Conservation (phyloP, 1,140 invertebrate species). For the Periplaneta americana region DNA sequence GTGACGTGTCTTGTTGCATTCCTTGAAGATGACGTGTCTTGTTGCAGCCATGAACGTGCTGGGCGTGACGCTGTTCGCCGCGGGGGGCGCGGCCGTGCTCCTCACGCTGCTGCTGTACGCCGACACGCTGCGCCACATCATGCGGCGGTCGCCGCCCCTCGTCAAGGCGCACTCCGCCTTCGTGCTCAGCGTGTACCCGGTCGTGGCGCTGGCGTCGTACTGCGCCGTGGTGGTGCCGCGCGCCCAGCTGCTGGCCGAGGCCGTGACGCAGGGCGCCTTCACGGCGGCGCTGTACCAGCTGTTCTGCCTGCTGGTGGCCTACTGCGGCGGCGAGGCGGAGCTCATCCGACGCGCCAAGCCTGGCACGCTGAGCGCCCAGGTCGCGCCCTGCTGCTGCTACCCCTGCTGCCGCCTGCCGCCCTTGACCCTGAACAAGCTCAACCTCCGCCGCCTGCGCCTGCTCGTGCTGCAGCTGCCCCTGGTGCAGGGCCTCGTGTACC, state of each 20-base stretch:
- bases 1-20: too few species aligned
- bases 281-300: slow-evolving; percentile 56
- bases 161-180: slow-evolving; percentile 47
- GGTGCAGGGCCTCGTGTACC: slow-evolving; percentile 48
- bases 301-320: slow-evolving; percentile 50
- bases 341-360: slow-evolving; percentile 45
- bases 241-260: slow-evolving; percentile 52
- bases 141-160: slow-evolving; percentile 40
- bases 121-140: slow-evolving; percentile 44
- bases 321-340: slow-evolving; percentile 51
- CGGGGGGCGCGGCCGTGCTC: slow-evolving; percentile 42
- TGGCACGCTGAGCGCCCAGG: slow-evolving; percentile 42
- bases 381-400: slow-evolving; percentile 55
- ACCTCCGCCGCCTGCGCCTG: slow-evolving; percentile 42
- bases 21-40: too few species aligned
- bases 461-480: slow-evolving; percentile 53
- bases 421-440: slow-evolving; percentile 48
- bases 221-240: slow-evolving; percentile 51
- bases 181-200: slow-evolving; percentile 53
- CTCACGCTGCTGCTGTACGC: slow-evolving; percentile 42
- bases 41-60: slow-evolving; percentile 48
- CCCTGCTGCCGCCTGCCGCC: slow-evolving; percentile 50
- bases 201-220: slow-evolving; percentile 47
- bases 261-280: slow-evolving; percentile 51
- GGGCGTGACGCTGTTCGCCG: slow-evolving; percentile 44